Evolutionary conservation across 2,888 invertebrate genomes (phyloP), one percentile per base, ranked within the genome.

Genomic region (Harmothoe impar): DNA sequence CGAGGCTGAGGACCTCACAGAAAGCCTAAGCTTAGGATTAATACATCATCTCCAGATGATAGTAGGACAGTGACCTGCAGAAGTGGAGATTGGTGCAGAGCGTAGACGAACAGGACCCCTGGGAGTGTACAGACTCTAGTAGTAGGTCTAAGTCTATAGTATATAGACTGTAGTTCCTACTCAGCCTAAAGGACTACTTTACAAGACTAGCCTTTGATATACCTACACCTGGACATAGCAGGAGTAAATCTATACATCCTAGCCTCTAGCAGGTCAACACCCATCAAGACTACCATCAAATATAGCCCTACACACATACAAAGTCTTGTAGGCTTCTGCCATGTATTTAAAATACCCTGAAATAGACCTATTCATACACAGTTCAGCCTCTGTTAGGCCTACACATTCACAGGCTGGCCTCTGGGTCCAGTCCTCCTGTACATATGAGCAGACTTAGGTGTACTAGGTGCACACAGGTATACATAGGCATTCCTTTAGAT

Each of bases 61-160:
- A 29, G 29, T 29, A 72, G 15, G 25, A 29, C 72, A 29, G 25
- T 29, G 62, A 62, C 62, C 62, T 62, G 62, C 62, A 20, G 15
- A n/a, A n/a, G 62, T 7, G 31, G 31, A 72, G 72, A 29, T 3
- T 72, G 62, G 23, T 62, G 62, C 20, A 62, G 62, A n/a, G n/a
- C 20, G 62, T n/a, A n/a, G n/a, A 62, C 62, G n/a, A n/a, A 62
- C 62, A 62, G 23, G n/a, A 62, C n/a, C 43, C 43, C 62, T 62
- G 62, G 62, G 25, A 72, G 72, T 29, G 72, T 72, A 72, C 72
- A 62, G 23, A n/a, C 62, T 62, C 62, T 62, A 62, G 62, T 62
- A 62, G 62, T 62, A 62, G 62, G n/a, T 15, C 62, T 62, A 62
- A n/a, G n/a, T 62, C n/a, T 62, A 62, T 62, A 12, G 3, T 62